phyloP scores from a whole-genome alignment of 2,113 vertebrate genomes.

The Tychaedon coryphoeus region DNA sequence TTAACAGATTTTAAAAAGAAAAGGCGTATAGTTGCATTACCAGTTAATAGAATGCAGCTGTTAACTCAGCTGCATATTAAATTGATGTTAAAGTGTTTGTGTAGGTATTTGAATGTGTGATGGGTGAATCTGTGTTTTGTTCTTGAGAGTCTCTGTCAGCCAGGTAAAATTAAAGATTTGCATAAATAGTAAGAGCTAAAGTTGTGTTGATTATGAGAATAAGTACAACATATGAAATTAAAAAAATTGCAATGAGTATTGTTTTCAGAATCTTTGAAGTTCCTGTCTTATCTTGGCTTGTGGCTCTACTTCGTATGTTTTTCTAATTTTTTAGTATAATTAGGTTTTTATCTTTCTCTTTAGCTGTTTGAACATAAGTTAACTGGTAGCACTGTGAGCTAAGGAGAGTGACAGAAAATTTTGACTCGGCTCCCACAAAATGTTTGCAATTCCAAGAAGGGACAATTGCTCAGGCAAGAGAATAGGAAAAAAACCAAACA shows the following conservation, averaged over 20 bases:
- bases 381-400: background rate
- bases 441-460: background rate
- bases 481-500: rapidly evolving
- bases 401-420: background rate
- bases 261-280: slow-evolving; percentile 27
- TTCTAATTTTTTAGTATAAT: background rate
- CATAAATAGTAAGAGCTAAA: background rate
- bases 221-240: background rate
- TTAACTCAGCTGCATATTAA: background rate
- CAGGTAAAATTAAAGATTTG: background rate
- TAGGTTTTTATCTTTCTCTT: slow-evolving; percentile 9
- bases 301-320: background rate
- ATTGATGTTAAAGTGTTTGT: background rate
- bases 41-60: background rate
- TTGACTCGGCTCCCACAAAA: background rate
- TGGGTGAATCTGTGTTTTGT: background rate
- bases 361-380: background rate
- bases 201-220: background rate
- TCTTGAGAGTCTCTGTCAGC: background rate
- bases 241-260: background rate
- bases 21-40: background rate
- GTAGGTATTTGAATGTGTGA: background rate
- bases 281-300: background rate
- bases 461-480: background rate
- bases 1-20: background rate